Evolutionary conservation across 2,113 vertebrate species (phyloP), one percentile per base, ranked within the genome.

Genomic region (Peromyscus maniculatus): DNA sequence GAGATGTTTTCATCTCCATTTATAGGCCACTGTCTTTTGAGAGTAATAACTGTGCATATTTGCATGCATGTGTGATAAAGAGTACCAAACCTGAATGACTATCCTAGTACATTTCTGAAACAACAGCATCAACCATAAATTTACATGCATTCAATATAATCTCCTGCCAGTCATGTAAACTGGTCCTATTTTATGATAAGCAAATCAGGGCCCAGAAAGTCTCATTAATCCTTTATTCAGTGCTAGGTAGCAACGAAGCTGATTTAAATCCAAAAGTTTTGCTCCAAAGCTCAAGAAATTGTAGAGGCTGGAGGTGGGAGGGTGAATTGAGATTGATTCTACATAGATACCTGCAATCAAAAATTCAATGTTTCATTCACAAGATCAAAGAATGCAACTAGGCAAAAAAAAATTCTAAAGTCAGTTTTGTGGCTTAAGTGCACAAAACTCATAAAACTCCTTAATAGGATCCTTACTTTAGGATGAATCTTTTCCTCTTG

Each of bases 401-500:
- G 36, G 75, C 52, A 49, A 69, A 72, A 24, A n/a, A 21, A 10
- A 72, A 87, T 55, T 2, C 28, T 83, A 89, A 96, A 62, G 12
- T 39, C 69, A 79, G 6, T 75, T 67, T 66, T 91, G n/a, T 0
- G 57, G 21, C 31, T 87, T 89, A 92, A 13, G 6, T 74, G 46
- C 59, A 33, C 2, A 82, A 93, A 95, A 93, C 46, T 92, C 8
- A 88, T 78, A 89, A 9, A 96, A 88, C 90, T 19, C 3, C 46
- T 86, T 87, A 64, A 80, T 19, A 80, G 36, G 89, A 92, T 31
- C 82, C 22, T 46, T 80, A 91, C 82, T 92, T 83, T 49, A 46
- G 24, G 21, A 55, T 49, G 8, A 82, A 89, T 78, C 21, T 94
- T 96, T 95, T 71, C 22, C 71, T 95, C 83, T 94, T 67, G 75